Conservation (phyloP, 2,797 vertebrate species). For the Allobates femoralis region DNA sequence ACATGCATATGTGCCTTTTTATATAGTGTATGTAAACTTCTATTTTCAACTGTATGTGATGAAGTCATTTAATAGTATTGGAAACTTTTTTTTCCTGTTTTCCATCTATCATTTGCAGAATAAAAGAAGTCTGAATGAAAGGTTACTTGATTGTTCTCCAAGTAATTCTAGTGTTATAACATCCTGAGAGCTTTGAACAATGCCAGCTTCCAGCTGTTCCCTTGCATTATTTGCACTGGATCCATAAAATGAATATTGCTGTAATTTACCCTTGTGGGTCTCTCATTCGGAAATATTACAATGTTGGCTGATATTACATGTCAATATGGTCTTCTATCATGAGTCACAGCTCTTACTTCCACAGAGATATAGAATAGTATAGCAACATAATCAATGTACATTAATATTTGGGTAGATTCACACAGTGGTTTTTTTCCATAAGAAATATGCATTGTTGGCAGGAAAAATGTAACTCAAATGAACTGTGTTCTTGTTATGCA, state of each 20-base stretch:
- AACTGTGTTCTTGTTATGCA: no score
- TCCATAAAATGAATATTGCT: background rate
- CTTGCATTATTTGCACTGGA: background rate
- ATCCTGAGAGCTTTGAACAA: slow-evolving; percentile 14
- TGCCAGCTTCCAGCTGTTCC: background rate
- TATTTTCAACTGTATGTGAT: no score
- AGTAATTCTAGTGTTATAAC: background rate
- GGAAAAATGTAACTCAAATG: no score
- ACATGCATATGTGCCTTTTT: no score
- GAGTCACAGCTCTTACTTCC: background rate
- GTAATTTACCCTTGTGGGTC: background rate
- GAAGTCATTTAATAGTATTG: background rate
- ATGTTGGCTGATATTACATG: background rate
- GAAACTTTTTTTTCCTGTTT: background rate
- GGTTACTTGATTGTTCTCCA: background rate
- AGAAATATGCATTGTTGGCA: no score
- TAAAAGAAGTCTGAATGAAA: background rate
- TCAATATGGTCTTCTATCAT: background rate
- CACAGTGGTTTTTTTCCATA: background rate
- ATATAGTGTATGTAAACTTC: no score
- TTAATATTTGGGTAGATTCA: background rate
- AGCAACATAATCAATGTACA: background rate
- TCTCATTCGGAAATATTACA: background rate
- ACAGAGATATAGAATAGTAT: background rate
- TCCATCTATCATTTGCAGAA: background rate